Percentiles rank a stretch among this genome's conserved stretches.
Evolutionary conservation across 30 jellyfish, hydroid and myxozoan species (phyloP).

Genomic region (Turritopsis dohrnii): DNA sequence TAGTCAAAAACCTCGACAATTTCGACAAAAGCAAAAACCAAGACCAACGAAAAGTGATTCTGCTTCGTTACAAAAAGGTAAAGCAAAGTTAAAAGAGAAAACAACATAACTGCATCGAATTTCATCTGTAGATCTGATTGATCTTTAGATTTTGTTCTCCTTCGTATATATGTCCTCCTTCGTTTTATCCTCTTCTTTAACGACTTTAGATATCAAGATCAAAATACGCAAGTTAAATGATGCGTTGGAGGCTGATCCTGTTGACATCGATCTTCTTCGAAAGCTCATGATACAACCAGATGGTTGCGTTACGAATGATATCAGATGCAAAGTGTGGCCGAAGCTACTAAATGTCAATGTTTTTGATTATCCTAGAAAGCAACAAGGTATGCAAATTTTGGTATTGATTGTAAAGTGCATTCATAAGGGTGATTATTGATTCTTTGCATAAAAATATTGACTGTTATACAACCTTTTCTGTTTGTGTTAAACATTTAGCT

Average conservation of each 20-base stretch:
- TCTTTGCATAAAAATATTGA: too few species aligned
- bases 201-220: constrained; percentile 30
- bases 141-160: too few species aligned
- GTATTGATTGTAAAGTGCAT: too few species aligned
- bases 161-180: too few species aligned
- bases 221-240: constrained; percentile 61
- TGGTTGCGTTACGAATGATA: constrained; percentile 78
- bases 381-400: constrained; percentile 35
- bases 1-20: neutral
- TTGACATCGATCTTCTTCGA: constrained; percentile 54
- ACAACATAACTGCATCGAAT: too few species aligned
- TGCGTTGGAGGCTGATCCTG: constrained; percentile 88
- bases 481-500: too few species aligned
- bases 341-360: constrained; percentile 73
- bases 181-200: too few species aligned
- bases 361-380: constrained; percentile 49
- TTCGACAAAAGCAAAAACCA: neutral
- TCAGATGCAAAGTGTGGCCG: constrained; percentile 95
- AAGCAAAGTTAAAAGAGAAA: neutral
- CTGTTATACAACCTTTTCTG: too few species aligned
- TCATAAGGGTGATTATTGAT: too few species aligned
- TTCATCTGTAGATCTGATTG: too few species aligned
- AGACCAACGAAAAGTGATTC: neutral
- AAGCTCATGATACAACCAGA: constrained; percentile 50
- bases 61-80: neutral